These are phyloP conservation scores for Hormiphora californensis DNA, from an alignment of 37 sponge, comb jelly and placozoan species.

Conservation along the genomic window DNA sequence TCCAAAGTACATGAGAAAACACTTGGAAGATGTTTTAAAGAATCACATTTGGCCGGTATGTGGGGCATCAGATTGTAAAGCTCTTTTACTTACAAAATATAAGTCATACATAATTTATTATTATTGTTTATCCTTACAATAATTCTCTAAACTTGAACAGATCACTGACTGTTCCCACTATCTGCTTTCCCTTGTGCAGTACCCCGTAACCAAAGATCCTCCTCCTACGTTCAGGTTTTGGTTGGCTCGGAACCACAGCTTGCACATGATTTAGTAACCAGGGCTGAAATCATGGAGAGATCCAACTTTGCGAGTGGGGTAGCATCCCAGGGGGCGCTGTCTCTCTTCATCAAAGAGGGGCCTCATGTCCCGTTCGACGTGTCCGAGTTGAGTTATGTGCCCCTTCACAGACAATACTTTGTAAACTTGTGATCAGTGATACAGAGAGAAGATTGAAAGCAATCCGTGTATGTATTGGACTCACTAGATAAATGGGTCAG, in stretches of 20 bases:
- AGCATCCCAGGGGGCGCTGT: conserved; percentile 6
- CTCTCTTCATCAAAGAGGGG: conserved; percentile 21
- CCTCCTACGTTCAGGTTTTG: not conserved
- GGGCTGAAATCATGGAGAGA: conserved; percentile 1
- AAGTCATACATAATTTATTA: no score
- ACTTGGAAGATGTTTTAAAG: conserved; percentile 32
- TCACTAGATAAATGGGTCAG: no score
- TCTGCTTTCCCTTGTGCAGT: no score
- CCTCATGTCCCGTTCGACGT: conserved; percentile 41
- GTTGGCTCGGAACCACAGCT: not conserved
- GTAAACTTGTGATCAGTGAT: conserved; percentile 9
- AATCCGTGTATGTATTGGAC: no score
- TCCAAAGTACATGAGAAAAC: conserved; percentile 40
- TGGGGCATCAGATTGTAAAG: no score
- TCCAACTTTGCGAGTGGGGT: not conserved
- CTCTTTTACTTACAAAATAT: no score
- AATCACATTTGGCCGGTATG: conserved; percentile 15
- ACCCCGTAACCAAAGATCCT: no score
- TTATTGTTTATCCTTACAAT: no score
- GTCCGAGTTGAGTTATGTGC: conserved; percentile 27
- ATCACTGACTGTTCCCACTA: no score
- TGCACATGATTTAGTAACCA: not conserved
- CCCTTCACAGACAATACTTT: conserved; percentile 19
- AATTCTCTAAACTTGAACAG: no score
- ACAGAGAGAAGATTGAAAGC: no score